phyloP scores from a whole-genome alignment of 2,113 vertebrate genomes.

The Hylia prasina region DNA sequence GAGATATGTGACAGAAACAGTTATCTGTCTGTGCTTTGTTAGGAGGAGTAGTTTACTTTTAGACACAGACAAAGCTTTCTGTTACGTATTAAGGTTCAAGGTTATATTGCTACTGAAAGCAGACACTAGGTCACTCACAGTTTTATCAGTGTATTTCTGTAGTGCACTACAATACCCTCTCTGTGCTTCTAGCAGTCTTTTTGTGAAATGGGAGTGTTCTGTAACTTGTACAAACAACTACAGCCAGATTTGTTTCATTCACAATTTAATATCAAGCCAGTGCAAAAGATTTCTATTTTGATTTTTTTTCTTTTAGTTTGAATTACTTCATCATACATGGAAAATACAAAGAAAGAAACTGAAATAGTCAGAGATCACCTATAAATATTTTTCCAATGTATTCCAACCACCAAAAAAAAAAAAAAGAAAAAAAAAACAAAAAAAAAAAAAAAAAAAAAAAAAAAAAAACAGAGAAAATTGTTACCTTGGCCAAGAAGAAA shows the following conservation, averaged over 20 bases:
- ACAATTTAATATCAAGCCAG: background rate
- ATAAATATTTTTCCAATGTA: background rate
- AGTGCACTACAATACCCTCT: background rate
- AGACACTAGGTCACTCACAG: background rate
- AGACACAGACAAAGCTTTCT: background rate
- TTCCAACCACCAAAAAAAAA: background rate
- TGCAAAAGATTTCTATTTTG: background rate
- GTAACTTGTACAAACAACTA: background rate
- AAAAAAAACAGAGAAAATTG: background rate
- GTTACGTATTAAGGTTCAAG: background rate
- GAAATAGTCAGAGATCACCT: background rate
- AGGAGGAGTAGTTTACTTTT: background rate
- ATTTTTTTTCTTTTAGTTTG: background rate
- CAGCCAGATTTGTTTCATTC: background rate
- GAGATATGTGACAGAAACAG: background rate
- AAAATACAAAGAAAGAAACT: background rate
- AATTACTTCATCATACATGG: background rate
- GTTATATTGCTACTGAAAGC: background rate
- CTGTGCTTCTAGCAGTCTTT: background rate
- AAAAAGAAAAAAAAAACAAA: too few species aligned
- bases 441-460: too few species aligned
- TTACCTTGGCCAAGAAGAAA: background rate
- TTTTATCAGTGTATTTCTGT: background rate
- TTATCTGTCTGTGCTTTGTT: background rate
- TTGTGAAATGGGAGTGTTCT: background rate